Evolutionary conservation across 2,113 vertebrate genomes (phyloP).

Genomic region (Oostethus manadensis): DNA sequence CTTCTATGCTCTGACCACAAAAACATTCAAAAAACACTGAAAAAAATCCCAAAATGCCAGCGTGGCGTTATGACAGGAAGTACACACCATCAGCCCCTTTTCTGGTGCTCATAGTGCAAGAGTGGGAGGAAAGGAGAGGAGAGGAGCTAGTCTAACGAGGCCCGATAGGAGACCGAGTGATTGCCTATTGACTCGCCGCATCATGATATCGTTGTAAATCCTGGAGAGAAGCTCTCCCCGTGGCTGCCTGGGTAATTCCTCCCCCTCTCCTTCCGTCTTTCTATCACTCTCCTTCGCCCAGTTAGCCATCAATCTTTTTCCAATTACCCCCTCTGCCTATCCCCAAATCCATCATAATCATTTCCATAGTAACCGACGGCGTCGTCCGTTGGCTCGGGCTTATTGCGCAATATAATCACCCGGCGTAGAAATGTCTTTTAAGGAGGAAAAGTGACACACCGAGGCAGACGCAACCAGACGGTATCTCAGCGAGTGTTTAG

Average conservation of each 20-base stretch:
- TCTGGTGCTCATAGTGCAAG: conserved; percentile 25
- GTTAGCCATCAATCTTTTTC: conserved; percentile 79
- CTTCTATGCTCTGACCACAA: too few species aligned
- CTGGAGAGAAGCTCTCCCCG: conserved; percentile 60
- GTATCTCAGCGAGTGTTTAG: conserved; percentile 33
- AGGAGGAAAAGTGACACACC: conserved; percentile 26
- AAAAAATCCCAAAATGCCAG: too few species aligned
- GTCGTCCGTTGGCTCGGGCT: conserved; percentile 65
- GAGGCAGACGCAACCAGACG: conserved; percentile 32
- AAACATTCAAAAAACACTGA: too few species aligned
- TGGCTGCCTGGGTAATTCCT: conserved; percentile 59
- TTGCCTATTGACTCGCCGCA: conserved; percentile 63
- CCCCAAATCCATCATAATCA: conserved; percentile 77
- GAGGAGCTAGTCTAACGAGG: conserved; percentile 17
- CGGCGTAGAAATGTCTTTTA: conserved; percentile 50
- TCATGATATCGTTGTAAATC: conserved; percentile 72
- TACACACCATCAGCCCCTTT: conserved; percentile 16
- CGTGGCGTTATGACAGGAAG: conserved; percentile 39
- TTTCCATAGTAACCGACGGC: conserved; percentile 74
- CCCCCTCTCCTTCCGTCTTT: conserved; percentile 50
- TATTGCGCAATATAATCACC: conserved; percentile 70
- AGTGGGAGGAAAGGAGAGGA: conserved; percentile 30
- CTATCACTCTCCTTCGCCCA: conserved; percentile 54
- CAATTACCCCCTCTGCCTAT: conserved; percentile 78
- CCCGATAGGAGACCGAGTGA: conserved; percentile 45